Conservation (phyloP, 1,140 invertebrate species). For the Caenorhabditis brenneri region DNA sequence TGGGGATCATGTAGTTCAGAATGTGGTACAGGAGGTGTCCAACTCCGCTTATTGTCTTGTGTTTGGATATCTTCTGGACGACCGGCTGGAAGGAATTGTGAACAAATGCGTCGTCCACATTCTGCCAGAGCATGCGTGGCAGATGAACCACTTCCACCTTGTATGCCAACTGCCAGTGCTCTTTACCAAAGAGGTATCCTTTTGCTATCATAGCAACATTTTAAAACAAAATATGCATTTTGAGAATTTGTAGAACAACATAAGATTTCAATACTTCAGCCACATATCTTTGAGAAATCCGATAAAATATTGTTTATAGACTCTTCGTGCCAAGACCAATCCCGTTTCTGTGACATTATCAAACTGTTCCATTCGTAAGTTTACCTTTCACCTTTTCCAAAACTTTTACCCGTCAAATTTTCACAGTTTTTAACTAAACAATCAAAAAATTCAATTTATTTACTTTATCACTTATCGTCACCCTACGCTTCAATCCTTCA, state of each 20-base stretch:
- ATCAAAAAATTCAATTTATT: background rate
- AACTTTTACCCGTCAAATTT: background rate
- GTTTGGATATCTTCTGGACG: conserved; percentile 53
- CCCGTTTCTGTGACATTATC: conserved; percentile 56
- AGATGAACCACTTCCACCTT: conserved; percentile 39
- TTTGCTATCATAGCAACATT: background rate
- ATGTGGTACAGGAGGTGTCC: conserved; percentile 55
- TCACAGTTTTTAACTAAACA: conserved; percentile 10
- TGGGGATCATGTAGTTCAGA: conserved; percentile 52
- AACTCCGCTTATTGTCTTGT: conserved; percentile 51
- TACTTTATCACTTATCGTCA: conserved; percentile 18
- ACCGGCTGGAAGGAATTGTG: conserved; percentile 54
- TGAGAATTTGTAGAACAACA: too few relatives aligned
- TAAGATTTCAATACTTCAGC: too few relatives aligned
- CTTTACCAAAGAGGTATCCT: conserved; percentile 35
- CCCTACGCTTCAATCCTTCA: background rate
- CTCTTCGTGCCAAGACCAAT: conserved; percentile 53
- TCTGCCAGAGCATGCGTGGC: conserved; percentile 44
- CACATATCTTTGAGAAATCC: too few relatives aligned
- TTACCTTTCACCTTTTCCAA: background rate
- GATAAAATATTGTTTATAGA: conserved; percentile 42
- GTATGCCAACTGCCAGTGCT: conserved; percentile 32
- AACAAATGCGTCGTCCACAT: conserved; percentile 46
- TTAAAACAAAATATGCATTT: too few relatives aligned
- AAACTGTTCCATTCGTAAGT: conserved; percentile 58